Evolutionary conservation across 2,797 vertebrate species (phyloP), one percentile per base, ranked within the genome.

Genomic region (Clamator glandarius): DNA sequence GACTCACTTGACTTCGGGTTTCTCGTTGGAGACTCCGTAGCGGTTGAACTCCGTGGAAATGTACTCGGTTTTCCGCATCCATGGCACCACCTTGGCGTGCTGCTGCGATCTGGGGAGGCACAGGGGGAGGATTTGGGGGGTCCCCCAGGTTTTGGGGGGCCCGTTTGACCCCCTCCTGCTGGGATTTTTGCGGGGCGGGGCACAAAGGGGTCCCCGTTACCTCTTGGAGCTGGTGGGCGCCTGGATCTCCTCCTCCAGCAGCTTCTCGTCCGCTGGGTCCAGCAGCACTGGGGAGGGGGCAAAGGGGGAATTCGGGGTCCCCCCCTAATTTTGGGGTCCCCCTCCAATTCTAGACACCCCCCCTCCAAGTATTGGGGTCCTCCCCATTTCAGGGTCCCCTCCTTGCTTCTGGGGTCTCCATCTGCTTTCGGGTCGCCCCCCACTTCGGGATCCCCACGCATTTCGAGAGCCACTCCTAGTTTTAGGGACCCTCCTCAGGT

Each of bases 41-140:
- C 99, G 98, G 97, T 99, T 99, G 87, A 99, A 99, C 95, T 99
- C 99, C 8, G 99, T 99, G 67, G 99, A 99, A 95, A 99, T 99
- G 92, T 99, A 99, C 93, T 99, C 99, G 0, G 99, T 99, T 96
- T 99, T 99, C 80, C 99, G 98, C 99, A 99, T 99, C 99, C 99
- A 99, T 0, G 99, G 99, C 21, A 99, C 99, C 51, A 99, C 99
- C 95, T 99, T 99, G 5, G 99, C 99, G 12, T 99, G 99, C 93
- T 99, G 99, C 96, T 99, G 99, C 8, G 99, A 99, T 69, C 99
- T 99, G 48, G 33, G 51, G 39, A 36, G 21, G 42, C n/a, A n/a
- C n/a, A n/a, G n/a, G 9, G 23, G 51, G n/a, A n/a, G 15, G 41
- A 42, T 11, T 42, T 42, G 26, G 41, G 42, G 41, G 41, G 41